Percentiles rank a stretch among this genome's conserved stretches.
phyloP scores from a whole-genome alignment of 2,113 vertebrate species.

The Lasiurus cinereus region DNA sequence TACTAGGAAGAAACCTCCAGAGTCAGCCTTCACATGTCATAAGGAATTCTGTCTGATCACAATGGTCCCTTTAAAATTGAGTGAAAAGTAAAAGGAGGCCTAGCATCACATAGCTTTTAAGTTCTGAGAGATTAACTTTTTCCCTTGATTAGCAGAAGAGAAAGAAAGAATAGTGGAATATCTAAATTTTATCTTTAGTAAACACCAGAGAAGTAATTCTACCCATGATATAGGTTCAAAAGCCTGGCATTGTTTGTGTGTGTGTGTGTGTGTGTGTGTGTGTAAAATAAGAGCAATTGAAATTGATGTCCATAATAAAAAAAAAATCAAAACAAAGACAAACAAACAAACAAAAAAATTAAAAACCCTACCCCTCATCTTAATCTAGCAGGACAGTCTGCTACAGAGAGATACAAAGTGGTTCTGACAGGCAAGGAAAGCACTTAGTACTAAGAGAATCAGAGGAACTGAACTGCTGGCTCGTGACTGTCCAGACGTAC shows the following conservation, averaged over 20 bases:
- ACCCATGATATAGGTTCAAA: background rate
- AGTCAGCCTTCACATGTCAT: background rate
- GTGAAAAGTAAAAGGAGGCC: background rate
- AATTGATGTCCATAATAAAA: background rate
- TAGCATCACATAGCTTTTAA: background rate
- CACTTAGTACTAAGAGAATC: background rate
- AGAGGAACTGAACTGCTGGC: background rate
- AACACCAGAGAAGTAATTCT: background rate
- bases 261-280: background rate
- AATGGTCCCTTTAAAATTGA: constrained; percentile 20
- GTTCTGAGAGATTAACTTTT: background rate
- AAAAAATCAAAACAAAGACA: background rate
- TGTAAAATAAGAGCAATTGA: background rate
- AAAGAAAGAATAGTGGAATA: background rate
- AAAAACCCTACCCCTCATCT: accelerated
- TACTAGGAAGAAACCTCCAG: background rate
- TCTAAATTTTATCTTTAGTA: background rate
- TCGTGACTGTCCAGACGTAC: background rate
- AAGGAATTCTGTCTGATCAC: constrained; percentile 11
- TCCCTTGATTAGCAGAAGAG: background rate
- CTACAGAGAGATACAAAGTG: background rate
- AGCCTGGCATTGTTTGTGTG: background rate
- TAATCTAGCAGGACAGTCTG: background rate
- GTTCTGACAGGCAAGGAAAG: background rate
- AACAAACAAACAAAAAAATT: background rate